phyloP scores from a whole-genome alignment of 1,140 invertebrate genomes.

The Platorchestia sp. region DNA sequence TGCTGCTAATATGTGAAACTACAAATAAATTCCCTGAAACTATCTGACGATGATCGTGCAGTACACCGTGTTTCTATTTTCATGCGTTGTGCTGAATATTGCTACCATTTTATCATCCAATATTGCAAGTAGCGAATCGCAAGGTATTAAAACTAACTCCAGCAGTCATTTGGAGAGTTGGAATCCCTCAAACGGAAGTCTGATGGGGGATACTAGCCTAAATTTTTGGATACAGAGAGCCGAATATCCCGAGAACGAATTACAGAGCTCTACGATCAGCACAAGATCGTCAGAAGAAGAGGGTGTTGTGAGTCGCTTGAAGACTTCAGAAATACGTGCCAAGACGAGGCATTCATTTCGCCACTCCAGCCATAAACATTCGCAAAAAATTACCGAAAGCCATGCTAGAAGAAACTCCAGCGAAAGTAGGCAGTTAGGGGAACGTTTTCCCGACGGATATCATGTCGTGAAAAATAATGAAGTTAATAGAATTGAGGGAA shows the following conservation, averaged over 20 bases:
- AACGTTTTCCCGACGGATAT: neutral
- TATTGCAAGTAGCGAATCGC: neutral
- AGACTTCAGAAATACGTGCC: neutral
- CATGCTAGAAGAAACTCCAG: neutral
- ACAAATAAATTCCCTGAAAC: neutral
- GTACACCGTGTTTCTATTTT: slow-evolving; percentile 8
- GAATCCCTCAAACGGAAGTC: neutral
- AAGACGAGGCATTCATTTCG: neutral
- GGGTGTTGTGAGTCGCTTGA: neutral
- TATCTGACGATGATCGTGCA: neutral
- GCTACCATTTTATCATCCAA: slow-evolving; percentile 25
- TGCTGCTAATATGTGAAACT: neutral
- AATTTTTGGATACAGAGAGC: neutral
- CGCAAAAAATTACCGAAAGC: neutral
- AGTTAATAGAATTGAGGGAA: neutral
- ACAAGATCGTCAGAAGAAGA: neutral
- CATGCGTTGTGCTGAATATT: slow-evolving; percentile 24
- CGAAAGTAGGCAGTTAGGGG: neutral
- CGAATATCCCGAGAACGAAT: neutral
- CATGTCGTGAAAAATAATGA: neutral
- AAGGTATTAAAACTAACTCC: neutral
- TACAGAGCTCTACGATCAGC: neutral
- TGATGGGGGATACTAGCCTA: neutral
- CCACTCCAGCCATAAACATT: neutral
- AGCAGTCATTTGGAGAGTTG: neutral